Base-by-base conservation (phyloP, 1,140 invertebrate genomes). In the Bactericera cockerelli region DNA sequence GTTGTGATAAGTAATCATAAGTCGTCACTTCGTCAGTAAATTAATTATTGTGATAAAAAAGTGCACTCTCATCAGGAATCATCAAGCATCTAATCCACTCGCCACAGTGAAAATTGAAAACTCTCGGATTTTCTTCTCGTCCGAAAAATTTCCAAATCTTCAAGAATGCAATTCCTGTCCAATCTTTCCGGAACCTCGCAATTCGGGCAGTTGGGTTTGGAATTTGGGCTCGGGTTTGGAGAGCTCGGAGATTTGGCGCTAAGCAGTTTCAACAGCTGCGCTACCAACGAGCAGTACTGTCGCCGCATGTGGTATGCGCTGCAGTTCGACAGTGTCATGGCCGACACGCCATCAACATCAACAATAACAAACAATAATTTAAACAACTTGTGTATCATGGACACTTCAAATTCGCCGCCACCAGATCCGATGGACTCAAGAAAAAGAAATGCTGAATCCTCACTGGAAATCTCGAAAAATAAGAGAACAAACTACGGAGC, bases 401-500 rank as follows among this genome's bases (percentile, higher is more conserved):
- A 42, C 61, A 60, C 58, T 59, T 42, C 58, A 56, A 62, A 49
- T 49, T 49, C 42, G 77, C 80, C 82, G 69, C 84, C 82, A 76
- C 82, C 83, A 74, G 83, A 84, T 75, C 83, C 83, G 70, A 77
- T 81, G 70, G 83, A 85, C 76, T 84, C 83, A 69, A 81, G 87
- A 75, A 90, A 90, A 79, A 80, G 87, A 71, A 87, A 87, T 61
- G 78, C 89, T 67, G 87, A 90, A 75, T 82, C 81, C 65, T 87
- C 89, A 74, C 79, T 79, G 65, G 87, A 90, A 72, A 87, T 87
- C 78, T 86, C 84, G 65, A 82, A 86, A 66, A 86, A 86, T 63
- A 90, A 90, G 76, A 81, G 86, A 72, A 90, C 87, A 63, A 87
- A 90, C 75, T 89, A 87, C 74, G 87, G 84, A 70, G 82, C 83